Evolutionary conservation across 2,113 vertebrate species (phyloP).

Genomic region (Amphiprion percula): DNA sequence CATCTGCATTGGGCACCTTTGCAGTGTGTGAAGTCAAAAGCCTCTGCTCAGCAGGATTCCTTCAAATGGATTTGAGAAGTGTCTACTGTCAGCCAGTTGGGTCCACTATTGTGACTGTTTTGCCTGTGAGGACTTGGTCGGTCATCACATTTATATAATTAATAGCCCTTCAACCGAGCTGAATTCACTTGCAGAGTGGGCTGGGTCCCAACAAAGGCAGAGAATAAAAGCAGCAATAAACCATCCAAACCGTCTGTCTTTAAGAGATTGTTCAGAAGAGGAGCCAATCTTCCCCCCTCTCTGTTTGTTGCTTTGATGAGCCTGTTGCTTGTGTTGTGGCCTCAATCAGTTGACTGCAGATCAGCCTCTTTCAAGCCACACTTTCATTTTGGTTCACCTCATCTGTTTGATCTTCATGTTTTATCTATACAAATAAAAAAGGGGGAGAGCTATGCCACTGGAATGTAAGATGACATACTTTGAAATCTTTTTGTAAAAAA

Average conservation of each 20-base stretch:
- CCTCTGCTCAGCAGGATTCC: conserved; percentile 38
- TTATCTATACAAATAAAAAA: conserved; percentile 7
- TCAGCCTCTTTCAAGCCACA: conserved; percentile 4
- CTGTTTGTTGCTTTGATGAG: conserved; percentile 48
- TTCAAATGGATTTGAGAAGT: conserved; percentile 8
- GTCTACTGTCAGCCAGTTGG: neutral
- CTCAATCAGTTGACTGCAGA: conserved; percentile 24
- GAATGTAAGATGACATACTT: neutral
- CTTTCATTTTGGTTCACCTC: neutral
- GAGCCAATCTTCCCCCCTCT: conserved; percentile 29
- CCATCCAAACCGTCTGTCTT: conserved; percentile 18
- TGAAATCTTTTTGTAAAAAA: neutral
- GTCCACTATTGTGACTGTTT: conserved; percentile 14
- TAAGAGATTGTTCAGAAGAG: conserved; percentile 45
- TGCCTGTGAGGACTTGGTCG: conserved; percentile 7
- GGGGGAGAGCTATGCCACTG: neutral
- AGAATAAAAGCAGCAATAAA: conserved; percentile 57
- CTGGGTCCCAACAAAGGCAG: conserved; percentile 39
- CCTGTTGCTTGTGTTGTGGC: conserved; percentile 37
- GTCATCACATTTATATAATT: conserved; percentile 46
- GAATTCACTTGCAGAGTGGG: conserved; percentile 51
- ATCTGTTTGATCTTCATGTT: conserved; percentile 11
- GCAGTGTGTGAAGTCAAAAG: conserved; percentile 26
- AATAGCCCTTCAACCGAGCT: conserved; percentile 48
- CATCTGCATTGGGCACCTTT: conserved; percentile 37